Percentiles rank a stretch among this genome's conserved stretches.
phyloP scores from a whole-genome alignment of 2,888 invertebrate genomes.

The Achlya flavicornis region DNA sequence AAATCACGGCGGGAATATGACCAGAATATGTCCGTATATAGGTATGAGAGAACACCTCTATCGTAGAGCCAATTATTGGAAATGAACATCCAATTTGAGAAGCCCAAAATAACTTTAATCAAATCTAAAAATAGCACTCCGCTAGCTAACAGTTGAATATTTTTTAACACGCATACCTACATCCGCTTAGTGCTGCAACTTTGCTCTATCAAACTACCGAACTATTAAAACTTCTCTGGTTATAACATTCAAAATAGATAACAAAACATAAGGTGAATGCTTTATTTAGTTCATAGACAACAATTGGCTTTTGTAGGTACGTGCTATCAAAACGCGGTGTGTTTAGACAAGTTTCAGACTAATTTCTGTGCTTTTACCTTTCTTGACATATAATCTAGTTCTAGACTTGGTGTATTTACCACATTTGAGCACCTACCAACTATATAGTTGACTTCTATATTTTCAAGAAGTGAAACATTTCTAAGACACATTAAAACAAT shows the following conservation, averaged over 20 bases:
- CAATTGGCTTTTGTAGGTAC: slow-evolving; percentile 11
- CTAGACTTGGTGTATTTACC: too few relatives aligned
- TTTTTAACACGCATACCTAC: neutral
- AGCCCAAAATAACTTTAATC: too few relatives aligned
- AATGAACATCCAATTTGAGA: too few relatives aligned
- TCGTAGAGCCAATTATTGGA: too few relatives aligned
- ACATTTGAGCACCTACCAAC: too few relatives aligned
- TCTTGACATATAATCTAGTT: neutral
- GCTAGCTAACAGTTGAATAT: neutral
- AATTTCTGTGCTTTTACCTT: slow-evolving; percentile 36
- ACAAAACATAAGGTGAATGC: slow-evolving; percentile 12
- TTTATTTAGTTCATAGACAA: slow-evolving; percentile 13
- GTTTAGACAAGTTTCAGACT: slow-evolving; percentile 20
- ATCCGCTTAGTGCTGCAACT: slow-evolving; percentile 19
- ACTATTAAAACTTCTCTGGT: slow-evolving; percentile 39
- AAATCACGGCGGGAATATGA: too few relatives aligned
- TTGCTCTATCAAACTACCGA: slow-evolving; percentile 24
- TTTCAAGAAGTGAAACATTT: too few relatives aligned
- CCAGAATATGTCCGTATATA: too few relatives aligned
- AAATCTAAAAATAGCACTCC: neutral
- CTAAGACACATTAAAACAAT: too few relatives aligned
- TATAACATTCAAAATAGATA: slow-evolving; percentile 21
- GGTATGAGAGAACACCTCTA: neutral
- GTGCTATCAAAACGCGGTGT: slow-evolving; percentile 28
- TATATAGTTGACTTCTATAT: too few relatives aligned